phyloP scores from a whole-genome alignment of 2,888 invertebrate genomes.

The Pantelozetes paolii region DNA sequence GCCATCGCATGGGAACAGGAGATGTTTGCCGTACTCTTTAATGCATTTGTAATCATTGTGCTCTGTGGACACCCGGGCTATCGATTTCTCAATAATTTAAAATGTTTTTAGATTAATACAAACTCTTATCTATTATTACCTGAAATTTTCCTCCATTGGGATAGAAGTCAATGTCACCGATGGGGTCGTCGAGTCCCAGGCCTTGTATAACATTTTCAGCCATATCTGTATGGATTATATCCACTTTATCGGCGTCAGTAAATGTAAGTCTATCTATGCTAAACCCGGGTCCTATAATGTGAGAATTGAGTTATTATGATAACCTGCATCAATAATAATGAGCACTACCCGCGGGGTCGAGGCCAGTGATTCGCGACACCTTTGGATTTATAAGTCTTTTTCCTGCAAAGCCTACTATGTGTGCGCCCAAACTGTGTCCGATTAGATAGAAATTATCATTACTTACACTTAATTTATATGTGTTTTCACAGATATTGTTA shows the following conservation, averaged over 20 bases:
- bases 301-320: not conserved
- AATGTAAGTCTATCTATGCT: not conserved
- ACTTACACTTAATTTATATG: not conserved
- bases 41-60: too few relatives aligned
- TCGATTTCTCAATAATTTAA: not conserved
- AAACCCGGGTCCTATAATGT: not conserved
- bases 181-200: not conserved
- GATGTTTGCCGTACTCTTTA: not conserved
- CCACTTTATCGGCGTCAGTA: conserved; percentile 6
- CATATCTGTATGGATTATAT: conserved; percentile 11
- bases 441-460: not conserved
- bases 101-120: not conserved
- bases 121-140: not conserved
- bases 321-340: not conserved
- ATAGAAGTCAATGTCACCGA: conserved; percentile 4
- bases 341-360: conserved; percentile 23
- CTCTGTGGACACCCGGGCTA: too few relatives aligned
- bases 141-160: conserved; percentile 10
- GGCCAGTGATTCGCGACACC: not conserved
- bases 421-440: conserved; percentile 30
- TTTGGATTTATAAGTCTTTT: not conserved
- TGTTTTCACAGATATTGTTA: not conserved
- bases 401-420: not conserved
- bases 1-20: not conserved
- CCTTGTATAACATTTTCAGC: not conserved